Evolutionary conservation across 2,797 vertebrate genomes (phyloP), one percentile per base, ranked within the genome.

Genomic region (Yasuhikotakia modesta): DNA sequence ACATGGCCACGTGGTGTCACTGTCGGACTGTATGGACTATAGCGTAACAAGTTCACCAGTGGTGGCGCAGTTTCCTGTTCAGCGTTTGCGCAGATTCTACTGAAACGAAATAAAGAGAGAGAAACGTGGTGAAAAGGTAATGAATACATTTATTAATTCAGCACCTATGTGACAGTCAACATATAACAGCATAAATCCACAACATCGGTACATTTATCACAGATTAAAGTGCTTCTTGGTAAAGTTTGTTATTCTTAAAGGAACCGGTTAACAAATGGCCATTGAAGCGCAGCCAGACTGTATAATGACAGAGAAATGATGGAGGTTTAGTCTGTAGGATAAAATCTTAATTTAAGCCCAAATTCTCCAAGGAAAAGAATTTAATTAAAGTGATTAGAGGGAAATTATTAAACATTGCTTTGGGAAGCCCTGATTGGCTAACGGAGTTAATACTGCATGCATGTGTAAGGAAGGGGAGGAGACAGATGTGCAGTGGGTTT

Each of bases 341-440:
- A 70, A 69, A 77, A 77, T 77, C 66, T 69, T 11, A 76, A 76
- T 77, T 77, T 43, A 50, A 70, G 24, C 19, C 27, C 27, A 61
- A 60, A 70, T 70, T 57, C 75, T 70, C 30, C 69, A 30, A 70
- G 75, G 75, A 61, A 61, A 5, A 61, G 55, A 70, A 43, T 77
- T 77, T 77, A 77, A 77, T 77, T 77, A 77, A 77, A 70, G 43
- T 39, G 55, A 70, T 61, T 50, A 70, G 55, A 50, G 19, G n/a
- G 43, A 57, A 68, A 67, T 81, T 66, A 76, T 77, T 72, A 72
- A 71, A 21, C 67, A 76, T 53, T 61, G 30, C 24, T 58, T 76
- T 81, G 32, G 46, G 21, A 0, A 5, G 10, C 61, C 19, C 27
- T 60, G 43, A 76, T 67, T 81, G 73, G 73, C 43, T 66, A 7